phyloP scores from a whole-genome alignment of 1,140 invertebrate species.

The Daktulosphaira vitifoliae region DNA sequence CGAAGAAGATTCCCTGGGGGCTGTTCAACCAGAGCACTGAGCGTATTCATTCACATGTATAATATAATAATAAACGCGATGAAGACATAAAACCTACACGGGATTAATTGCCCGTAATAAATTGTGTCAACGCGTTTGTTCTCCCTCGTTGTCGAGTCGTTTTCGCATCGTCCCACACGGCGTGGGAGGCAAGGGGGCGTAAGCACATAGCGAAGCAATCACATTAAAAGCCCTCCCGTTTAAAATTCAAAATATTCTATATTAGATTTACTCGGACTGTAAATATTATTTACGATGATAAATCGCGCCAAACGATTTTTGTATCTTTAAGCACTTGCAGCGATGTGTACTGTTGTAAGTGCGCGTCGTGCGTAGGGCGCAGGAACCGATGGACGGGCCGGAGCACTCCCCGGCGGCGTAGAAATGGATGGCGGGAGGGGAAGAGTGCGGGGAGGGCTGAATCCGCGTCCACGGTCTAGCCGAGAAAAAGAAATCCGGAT shows the following conservation, averaged over 20 bases:
- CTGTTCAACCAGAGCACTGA: too few species aligned
- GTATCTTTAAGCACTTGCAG: too few species aligned
- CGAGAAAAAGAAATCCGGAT: too few species aligned
- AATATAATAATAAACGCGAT: not conserved
- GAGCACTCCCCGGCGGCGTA: conserved; percentile 8
- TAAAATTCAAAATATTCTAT: conserved; percentile 26
- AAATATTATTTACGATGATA: conserved; percentile 27
- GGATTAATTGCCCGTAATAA: conserved; percentile 31
- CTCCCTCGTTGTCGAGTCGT: not conserved
- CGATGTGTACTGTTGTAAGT: not conserved
- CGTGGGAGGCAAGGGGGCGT: not conserved
- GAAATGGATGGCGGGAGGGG: not conserved
- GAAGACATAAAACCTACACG: conserved; percentile 20
- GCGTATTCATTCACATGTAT: too few species aligned
- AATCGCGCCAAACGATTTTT: conserved; percentile 4
- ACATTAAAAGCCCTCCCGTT: conserved; percentile 25
- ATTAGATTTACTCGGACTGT: conserved; percentile 14
- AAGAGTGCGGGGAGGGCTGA: not conserved
- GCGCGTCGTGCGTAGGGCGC: too few species aligned
- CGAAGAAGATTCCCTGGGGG: too few species aligned
- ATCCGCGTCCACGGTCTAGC: too few species aligned
- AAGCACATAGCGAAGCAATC: conserved; percentile 2
- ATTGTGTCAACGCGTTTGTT: conserved; percentile 19
- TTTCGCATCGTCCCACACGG: not conserved
- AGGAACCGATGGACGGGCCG: not conserved